Conservation (phyloP, 2,113 vertebrate species). For the Lepisosteus oculatus region DNA sequence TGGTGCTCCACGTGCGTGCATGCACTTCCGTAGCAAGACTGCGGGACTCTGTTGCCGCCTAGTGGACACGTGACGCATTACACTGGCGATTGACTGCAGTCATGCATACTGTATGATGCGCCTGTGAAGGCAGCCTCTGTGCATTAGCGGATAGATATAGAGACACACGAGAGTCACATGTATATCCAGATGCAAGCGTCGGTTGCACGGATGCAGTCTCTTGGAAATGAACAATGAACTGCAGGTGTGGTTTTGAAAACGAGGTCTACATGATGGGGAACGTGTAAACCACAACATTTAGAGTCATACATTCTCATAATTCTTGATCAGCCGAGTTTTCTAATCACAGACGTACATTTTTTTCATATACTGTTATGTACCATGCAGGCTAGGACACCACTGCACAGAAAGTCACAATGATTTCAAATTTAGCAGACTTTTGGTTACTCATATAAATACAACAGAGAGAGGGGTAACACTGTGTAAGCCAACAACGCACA, state of each 20-base stretch:
- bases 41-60: too few species aligned
- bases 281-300: slow-evolving; percentile 20
- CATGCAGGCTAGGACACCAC: slow-evolving; percentile 52
- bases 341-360: neutral
- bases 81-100: too few species aligned
- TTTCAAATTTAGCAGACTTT: slow-evolving; percentile 29
- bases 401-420: slow-evolving; percentile 28
- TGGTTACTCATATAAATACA: slow-evolving; percentile 49
- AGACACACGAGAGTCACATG: neutral
- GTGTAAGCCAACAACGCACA: slow-evolving; percentile 47
- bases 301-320: slow-evolving; percentile 29
- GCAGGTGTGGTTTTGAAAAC: neutral
- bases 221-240: neutral
- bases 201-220: neutral
- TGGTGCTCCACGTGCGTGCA: too few species aligned
- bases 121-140: neutral
- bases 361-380: slow-evolving; percentile 30
- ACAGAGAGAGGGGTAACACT: slow-evolving; percentile 61
- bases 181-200: neutral
- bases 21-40: too few species aligned
- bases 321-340: slow-evolving; percentile 7
- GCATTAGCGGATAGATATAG: neutral
- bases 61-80: too few species aligned
- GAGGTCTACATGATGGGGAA: slow-evolving; percentile 6
- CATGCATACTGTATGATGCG: too few species aligned